These are phyloP conservation scores for Sorex maritimensis DNA, from an alignment of 2,797 vertebrate species.

Conservation along the genomic window DNA sequence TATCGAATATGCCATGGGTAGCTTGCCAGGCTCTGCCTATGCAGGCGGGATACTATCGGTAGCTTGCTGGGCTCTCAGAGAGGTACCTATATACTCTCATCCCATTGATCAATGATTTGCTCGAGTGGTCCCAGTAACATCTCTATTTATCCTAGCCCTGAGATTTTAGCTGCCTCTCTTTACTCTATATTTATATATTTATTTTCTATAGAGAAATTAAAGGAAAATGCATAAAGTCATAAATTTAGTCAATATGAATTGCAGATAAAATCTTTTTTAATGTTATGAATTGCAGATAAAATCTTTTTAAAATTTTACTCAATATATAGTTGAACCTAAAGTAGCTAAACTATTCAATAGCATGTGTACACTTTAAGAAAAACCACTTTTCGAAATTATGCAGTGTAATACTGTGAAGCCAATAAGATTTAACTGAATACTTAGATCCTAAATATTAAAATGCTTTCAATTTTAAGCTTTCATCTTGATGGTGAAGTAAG, in stretches of 20 bases:
- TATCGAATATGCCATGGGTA: too few relatives aligned
- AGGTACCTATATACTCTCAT: too few relatives aligned
- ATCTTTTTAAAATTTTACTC: too few relatives aligned
- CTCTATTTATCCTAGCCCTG: too few relatives aligned
- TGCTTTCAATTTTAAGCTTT: background rate
- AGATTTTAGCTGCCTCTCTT: too few relatives aligned
- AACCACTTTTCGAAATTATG: background rate
- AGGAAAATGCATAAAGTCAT: background rate
- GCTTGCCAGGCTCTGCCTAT: too few relatives aligned
- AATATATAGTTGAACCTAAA: background rate
- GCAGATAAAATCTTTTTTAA: background rate
- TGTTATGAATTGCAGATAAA: conserved; percentile 3
- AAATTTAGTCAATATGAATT: conserved; percentile 3
- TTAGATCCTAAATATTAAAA: background rate
- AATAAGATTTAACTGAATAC: background rate
- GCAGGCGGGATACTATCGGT: too few relatives aligned
- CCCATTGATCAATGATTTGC: too few relatives aligned
- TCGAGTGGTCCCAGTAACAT: too few relatives aligned
- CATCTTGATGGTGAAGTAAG: background rate
- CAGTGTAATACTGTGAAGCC: background rate
- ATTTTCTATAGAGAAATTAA: background rate
- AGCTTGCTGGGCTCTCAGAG: too few relatives aligned
- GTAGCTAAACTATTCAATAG: background rate
- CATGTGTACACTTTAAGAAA: background rate
- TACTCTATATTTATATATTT: too few relatives aligned